Percentiles rank a stretch among this genome's conserved stretches.
These are phyloP conservation scores for Hippocampus abdominalis DNA, from an alignment of 2,113 vertebrate genomes.

Conservation along the genomic window DNA sequence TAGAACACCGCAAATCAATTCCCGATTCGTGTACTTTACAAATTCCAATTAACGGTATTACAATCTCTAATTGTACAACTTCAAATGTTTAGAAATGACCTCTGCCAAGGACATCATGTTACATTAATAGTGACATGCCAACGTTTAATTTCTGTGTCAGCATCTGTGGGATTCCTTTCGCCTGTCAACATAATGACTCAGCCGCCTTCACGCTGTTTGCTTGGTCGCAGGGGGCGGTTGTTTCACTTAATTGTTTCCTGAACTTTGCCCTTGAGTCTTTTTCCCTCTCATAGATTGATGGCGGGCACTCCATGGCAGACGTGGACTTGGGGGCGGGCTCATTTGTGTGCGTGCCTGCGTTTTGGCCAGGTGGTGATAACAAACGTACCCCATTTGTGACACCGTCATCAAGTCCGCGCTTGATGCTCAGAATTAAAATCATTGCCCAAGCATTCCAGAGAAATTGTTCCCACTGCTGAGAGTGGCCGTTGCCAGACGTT, in stretches of 20 bases:
- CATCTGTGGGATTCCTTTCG: constrained; percentile 8
- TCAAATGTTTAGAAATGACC: constrained; percentile 16
- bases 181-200: constrained; percentile 55
- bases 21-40: no score
- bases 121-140: constrained; percentile 15
- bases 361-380: constrained; percentile 48
- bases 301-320: constrained; percentile 34
- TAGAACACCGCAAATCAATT: no score
- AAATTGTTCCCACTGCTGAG: constrained; percentile 40
- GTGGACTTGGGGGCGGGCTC: constrained; percentile 14
- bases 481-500: constrained; percentile 9
- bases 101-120: not conserved
- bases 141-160: constrained; percentile 37
- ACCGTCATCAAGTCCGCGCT: constrained; percentile 35
- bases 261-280: constrained; percentile 66
- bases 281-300: constrained; percentile 55
- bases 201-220: constrained; percentile 48
- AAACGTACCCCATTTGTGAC: constrained; percentile 54
- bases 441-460: constrained; percentile 4
- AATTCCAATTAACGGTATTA: no score
- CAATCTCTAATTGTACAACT: not conserved
- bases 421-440: constrained; percentile 21
- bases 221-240: constrained; percentile 45
- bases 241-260: constrained; percentile 74
- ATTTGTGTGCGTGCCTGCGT: constrained; percentile 7